A percentile compares a stretch with the other conserved stretches of the same genome.
Evolutionary conservation across 2,113 vertebrate genomes (phyloP).

Genomic region (Entomyzon cyanotis): DNA sequence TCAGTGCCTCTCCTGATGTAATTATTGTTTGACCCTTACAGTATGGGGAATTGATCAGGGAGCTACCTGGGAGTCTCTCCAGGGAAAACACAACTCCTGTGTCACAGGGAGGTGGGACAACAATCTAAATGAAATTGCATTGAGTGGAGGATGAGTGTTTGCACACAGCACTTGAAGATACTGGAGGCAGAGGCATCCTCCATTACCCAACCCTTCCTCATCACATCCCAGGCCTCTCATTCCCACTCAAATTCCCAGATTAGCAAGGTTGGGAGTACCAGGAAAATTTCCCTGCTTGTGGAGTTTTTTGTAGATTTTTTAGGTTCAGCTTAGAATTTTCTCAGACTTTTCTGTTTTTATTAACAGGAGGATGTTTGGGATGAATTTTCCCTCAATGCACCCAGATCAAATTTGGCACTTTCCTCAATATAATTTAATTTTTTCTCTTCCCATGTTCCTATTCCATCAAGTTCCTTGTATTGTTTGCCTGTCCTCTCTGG

Average conservation of each 20-base stretch:
- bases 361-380: background rate
- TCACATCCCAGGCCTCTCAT: background rate
- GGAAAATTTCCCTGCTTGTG: background rate
- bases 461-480: background rate
- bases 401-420: background rate
- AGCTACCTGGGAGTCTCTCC: background rate
- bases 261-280: background rate
- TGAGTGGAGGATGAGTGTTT: background rate
- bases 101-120: background rate
- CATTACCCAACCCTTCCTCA: background rate
- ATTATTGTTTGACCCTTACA: background rate
- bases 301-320: background rate
- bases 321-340: background rate
- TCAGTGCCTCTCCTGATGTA: background rate
- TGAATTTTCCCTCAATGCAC: background rate
- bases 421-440: background rate
- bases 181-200: background rate
- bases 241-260: background rate
- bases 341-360: background rate
- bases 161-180: background rate
- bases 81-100: background rate
- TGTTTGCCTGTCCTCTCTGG: background rate
- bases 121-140: background rate
- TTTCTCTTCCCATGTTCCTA: background rate
- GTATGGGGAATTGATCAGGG: background rate